Evolutionary conservation across 2,888 invertebrate genomes (phyloP).

Genomic region (Pristionchus entomophagus): DNA sequence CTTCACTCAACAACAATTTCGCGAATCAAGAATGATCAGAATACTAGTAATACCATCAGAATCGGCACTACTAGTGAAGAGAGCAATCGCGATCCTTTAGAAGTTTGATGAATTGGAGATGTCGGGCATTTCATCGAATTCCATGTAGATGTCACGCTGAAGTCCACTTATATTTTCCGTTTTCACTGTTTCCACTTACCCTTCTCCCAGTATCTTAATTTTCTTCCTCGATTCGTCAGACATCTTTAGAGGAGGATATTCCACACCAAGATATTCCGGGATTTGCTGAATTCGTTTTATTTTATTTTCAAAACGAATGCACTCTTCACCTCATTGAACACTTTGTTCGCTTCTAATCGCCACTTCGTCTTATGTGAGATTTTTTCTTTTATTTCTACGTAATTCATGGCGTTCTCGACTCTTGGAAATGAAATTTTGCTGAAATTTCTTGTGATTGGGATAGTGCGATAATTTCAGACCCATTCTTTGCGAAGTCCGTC

Average conservation of each 20-base stretch:
- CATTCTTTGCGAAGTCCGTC: constrained; percentile 10
- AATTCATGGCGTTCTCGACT: not conserved
- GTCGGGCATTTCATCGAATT: not conserved
- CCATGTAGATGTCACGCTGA: not conserved
- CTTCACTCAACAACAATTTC: too few species aligned
- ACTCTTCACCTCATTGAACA: not conserved
- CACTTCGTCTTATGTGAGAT: not conserved
- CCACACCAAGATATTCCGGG: not conserved
- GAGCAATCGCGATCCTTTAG: too few species aligned
- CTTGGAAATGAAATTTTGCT: not conserved
- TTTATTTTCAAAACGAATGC: not conserved
- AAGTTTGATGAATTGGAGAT: not conserved
- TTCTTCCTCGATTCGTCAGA: constrained; percentile 2
- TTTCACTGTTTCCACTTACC: not conserved
- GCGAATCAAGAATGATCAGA: too few species aligned
- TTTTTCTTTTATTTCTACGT: not conserved
- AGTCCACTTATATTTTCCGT: not conserved
- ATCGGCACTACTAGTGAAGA: too few species aligned
- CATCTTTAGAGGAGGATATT: not conserved
- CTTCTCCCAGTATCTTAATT: not conserved
- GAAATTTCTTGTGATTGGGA: not conserved
- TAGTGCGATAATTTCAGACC: not conserved
- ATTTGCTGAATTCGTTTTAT: not conserved
- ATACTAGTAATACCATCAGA: too few species aligned
- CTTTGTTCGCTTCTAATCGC: not conserved